Base-by-base conservation (phyloP, 2,888 invertebrate species). In the Polyploca ridens region DNA sequence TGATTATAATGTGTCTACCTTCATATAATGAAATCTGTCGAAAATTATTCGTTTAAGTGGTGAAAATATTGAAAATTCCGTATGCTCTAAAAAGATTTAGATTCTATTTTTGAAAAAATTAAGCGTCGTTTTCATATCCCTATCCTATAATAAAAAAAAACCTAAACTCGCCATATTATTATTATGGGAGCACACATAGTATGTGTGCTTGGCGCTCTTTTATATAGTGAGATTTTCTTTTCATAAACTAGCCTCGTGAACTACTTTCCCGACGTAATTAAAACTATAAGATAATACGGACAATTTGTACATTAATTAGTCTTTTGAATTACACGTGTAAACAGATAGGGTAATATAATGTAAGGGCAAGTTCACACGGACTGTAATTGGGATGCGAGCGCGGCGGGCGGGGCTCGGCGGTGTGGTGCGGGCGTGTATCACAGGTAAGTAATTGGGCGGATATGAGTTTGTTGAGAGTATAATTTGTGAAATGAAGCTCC, bases 401-500 rank as follows among this genome's bases (percentile, higher is more conserved):
- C 41, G 61, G 16, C 41, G 35, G n/a, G 1, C n/a, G n/a, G 5
- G 46, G n/a, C n/a, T 2, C 27, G 46, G 46, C 54, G 54, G 14
- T 4, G 49, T 8, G 49, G 54, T 1, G 54, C 54, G 16, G 54
- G 54, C 54, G 19, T 13, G 13, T 16, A 19, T 16, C 54, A 14
- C 66, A 76, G 75, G 72, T 70, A 75, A 75, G 70, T 75, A 72
- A 76, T 76, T 72, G 75, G 69, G 65, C 72, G 70, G 72, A 67
- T 74, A 75, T 75, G 75, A 76, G 75, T 70, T 72, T 72, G 76
- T 74, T 69, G 71, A 70, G 72, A 74, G 72, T 72, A 74, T 76
- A 66, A 76, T 76, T 76, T 74, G 71, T 62, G 67, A 69, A 76
- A 76, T 74, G 72, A 76, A 72, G 65, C 64, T 68, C 69, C 68